Evolutionary conservation across 2,113 vertebrate genomes (phyloP).

Genomic region (Clupea harengus): DNA sequence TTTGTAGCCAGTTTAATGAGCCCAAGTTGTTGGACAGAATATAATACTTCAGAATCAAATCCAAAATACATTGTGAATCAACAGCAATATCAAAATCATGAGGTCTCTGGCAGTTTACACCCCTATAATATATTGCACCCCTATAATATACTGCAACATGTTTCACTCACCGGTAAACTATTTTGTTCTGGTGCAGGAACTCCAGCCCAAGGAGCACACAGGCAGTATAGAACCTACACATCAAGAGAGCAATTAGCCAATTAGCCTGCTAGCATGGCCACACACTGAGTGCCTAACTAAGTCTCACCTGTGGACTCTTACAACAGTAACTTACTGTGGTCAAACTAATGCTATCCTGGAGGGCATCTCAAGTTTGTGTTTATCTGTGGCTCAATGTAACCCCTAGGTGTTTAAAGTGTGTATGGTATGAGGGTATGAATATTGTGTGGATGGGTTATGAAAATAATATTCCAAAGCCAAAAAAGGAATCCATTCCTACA

Average conservation of each 20-base stretch:
- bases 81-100: too few species aligned
- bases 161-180: slow-evolving; percentile 86
- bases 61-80: too few species aligned
- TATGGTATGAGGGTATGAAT: not conserved
- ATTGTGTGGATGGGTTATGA: not conserved
- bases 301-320: not conserved
- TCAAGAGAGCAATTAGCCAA: not conserved
- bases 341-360: not conserved
- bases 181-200: slow-evolving; percentile 91
- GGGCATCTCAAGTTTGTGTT: not conserved
- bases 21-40: too few species aligned
- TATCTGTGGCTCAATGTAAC: not conserved
- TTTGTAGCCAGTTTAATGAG: too few species aligned
- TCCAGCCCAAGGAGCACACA: slow-evolving; percentile 92
- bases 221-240: slow-evolving; percentile 86
- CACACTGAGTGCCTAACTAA: not conserved
- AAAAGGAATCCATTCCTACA: not conserved
- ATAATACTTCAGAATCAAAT: too few species aligned
- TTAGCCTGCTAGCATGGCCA: not conserved
- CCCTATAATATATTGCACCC: slow-evolving; percentile 17
- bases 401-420: not conserved
- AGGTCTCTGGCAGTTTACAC: not conserved
- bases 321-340: not conserved
- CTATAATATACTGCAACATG: not conserved
- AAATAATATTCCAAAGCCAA: not conserved